phyloP scores from a whole-genome alignment of 2,113 vertebrate genomes.

The Eulemur rufifrons region DNA sequence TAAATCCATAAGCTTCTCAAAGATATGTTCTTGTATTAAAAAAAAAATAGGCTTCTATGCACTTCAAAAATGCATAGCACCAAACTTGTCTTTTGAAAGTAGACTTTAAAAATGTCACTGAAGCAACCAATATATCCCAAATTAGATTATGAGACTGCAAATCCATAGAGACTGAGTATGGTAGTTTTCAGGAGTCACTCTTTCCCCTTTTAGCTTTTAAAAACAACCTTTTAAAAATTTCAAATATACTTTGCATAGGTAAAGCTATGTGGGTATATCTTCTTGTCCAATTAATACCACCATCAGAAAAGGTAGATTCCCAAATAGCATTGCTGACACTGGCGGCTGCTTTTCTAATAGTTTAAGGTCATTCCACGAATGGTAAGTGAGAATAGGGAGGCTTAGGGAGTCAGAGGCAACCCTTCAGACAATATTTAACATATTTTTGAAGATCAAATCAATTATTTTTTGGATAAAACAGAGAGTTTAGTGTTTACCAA shows the following conservation, averaged over 20 bases:
- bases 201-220: background rate
- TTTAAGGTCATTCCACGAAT: background rate
- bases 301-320: background rate
- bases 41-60: slow-evolving; percentile 25
- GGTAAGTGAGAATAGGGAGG: background rate
- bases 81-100: slow-evolving; percentile 31
- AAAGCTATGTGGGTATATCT: background rate
- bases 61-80: background rate
- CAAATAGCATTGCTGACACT: background rate
- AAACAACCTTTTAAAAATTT: background rate
- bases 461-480: background rate
- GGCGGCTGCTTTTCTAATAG: background rate
- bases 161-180: background rate
- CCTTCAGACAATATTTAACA: background rate
- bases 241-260: background rate
- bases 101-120: slow-evolving; percentile 56
- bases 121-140: background rate
- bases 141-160: slow-evolving; percentile 8
- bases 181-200: background rate
- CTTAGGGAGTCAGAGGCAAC: background rate
- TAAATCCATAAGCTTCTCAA: slow-evolving; percentile 18
- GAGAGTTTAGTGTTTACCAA: background rate
- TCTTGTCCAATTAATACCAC: background rate
- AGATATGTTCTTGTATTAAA: background rate
- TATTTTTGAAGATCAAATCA: background rate